Evolutionary conservation across 2,113 vertebrate genomes (phyloP), one percentile per base, ranked within the genome.

Genomic region (Lamprologus sp.): DNA sequence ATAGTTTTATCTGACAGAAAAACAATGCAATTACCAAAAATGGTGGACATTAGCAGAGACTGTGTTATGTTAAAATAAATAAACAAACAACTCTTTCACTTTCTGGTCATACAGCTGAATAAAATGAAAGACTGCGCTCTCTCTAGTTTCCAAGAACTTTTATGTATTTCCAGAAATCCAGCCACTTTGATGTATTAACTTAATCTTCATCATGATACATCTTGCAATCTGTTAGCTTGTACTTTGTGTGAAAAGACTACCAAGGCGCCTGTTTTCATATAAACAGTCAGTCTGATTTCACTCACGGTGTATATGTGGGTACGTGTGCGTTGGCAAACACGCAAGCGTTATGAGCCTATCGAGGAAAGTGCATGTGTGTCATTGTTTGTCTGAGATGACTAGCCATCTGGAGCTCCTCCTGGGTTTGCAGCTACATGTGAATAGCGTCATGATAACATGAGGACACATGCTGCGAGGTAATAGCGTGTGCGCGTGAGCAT

Each of bases 321-420:
- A 55, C 26, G 21, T 84, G 26, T 85, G 63, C 75, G 47, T 79
- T 82, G 21, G 77, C 79, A 77, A 31, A 17, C 45, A 77, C 1
- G 9, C 23, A 8, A 77, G 73, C 1, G 26, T 51, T 51, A 33
- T 77, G 73, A 19, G 73, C 73, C 73, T 77, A 51, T 33, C 2
- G 17, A 51, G 45, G 73, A 51, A 77, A 77, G 53, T 75, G 33
- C 37, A 33, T 10, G 35, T 14, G 79, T 81, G 54, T 77, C 70
- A 68, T 58, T 82, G 65, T 84, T 15, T 84, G 53, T 90, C 47
- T 85, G 89, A 80, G 88, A 17, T 35, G 56, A 82, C 82, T 35
- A 83, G 70, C 92, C 91, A 94, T 93, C 91, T 95, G 95, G 87
- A 89, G 70, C 85, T 80, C 85, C 92, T 93, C 85, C 70, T 79